phyloP scores from a whole-genome alignment of 2,113 vertebrate species.

The Psilopogon haemacephalus region DNA sequence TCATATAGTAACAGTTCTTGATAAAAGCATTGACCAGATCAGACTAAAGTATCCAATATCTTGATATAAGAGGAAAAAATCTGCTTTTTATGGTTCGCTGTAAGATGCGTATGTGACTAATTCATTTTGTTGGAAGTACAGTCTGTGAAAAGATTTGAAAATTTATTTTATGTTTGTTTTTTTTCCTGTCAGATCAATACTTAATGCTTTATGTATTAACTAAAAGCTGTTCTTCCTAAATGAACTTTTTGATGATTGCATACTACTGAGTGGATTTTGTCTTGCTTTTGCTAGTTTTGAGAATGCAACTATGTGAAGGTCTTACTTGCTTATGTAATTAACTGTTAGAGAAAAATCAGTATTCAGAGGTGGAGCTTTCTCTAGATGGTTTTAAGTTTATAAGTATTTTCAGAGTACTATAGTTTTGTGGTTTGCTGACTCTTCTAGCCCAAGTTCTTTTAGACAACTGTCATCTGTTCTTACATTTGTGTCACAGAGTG shows the following conservation, averaged over 20 bases:
- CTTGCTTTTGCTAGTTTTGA: background rate
- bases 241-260: background rate
- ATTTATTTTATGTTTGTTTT: background rate
- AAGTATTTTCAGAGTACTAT: background rate
- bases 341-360: background rate
- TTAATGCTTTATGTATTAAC: background rate
- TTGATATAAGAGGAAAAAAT: background rate
- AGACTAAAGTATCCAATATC: background rate
- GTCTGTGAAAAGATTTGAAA: background rate
- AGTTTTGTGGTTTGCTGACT: background rate
- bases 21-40: background rate
- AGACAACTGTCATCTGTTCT: background rate
- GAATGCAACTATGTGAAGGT: background rate
- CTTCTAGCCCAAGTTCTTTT: background rate
- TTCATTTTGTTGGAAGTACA: background rate
- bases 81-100: background rate
- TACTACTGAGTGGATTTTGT: background rate
- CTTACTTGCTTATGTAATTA: background rate
- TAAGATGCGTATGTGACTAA: background rate
- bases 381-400: background rate
- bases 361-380: background rate
- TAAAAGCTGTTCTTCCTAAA: background rate
- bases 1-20: background rate
- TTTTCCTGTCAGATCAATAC: background rate
- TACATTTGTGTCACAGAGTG: background rate